Conservation (phyloP, 2,888 invertebrate species). For the Mechanitis messenoides region DNA sequence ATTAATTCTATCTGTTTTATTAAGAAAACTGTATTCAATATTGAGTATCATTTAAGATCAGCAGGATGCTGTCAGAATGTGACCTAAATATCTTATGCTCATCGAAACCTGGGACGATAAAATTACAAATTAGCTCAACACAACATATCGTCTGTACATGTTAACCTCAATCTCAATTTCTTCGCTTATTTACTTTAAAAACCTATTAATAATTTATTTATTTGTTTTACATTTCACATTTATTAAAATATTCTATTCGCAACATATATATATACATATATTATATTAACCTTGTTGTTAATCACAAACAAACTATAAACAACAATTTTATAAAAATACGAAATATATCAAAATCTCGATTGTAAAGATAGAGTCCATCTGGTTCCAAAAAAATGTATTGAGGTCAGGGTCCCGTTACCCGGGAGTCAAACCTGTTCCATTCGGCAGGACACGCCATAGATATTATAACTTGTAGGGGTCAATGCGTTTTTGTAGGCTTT, state of each 20-base stretch:
- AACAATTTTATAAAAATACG: slow-evolving; percentile 5
- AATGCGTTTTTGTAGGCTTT: slow-evolving; percentile 6
- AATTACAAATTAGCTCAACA: neutral
- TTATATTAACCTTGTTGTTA: too few relatives aligned
- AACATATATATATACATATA: too few relatives aligned
- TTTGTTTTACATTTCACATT: too few relatives aligned
- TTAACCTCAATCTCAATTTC: neutral
- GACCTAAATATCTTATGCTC: slow-evolving; percentile 25
- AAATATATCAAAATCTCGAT: slow-evolving; percentile 20
- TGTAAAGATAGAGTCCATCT: slow-evolving; percentile 26
- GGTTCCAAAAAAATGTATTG: slow-evolving; percentile 36
- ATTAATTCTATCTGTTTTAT: neutral
- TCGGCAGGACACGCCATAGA: slow-evolving; percentile 35
- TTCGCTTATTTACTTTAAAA: neutral
- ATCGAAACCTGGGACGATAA: neutral
- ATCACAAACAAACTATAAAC: too few relatives aligned
- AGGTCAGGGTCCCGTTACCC: slow-evolving; percentile 38
- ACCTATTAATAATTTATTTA: too few relatives aligned
- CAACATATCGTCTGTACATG: neutral
- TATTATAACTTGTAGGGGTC: slow-evolving; percentile 4
- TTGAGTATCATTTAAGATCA: slow-evolving; percentile 3
- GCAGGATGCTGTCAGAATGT: slow-evolving; percentile 25
- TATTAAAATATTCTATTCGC: too few relatives aligned
- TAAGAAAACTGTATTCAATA: neutral
- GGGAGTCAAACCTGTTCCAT: slow-evolving; percentile 39